Evolutionary conservation across 1,140 invertebrate species (phyloP).

Genomic region (Papilio dardanus): DNA sequence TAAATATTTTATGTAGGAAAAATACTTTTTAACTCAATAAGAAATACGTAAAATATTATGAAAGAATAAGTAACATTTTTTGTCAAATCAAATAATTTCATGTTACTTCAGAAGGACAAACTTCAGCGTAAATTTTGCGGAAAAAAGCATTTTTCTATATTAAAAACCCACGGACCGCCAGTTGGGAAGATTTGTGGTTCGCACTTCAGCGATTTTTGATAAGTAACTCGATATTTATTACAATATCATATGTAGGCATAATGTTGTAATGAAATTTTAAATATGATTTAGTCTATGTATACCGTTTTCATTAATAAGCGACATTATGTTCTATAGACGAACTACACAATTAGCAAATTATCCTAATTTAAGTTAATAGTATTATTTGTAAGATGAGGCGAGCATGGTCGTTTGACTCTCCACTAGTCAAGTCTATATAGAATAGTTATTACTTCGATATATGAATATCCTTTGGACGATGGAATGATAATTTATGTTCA

Average conservation of each 20-base stretch:
- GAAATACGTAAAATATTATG: not conserved
- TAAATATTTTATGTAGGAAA: not conserved
- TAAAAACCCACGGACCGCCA: not conserved
- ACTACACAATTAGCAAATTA: too few species aligned
- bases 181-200: constrained; percentile 11
- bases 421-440: too few species aligned
- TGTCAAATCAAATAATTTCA: not conserved
- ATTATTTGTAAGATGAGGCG: too few species aligned
- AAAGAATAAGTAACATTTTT: not conserved
- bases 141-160: constrained; percentile 18
- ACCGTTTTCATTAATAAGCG: too few species aligned
- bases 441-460: too few species aligned
- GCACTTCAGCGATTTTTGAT: constrained; percentile 22
- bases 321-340: too few species aligned
- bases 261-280: not conserved
- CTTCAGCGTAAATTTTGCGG: not conserved
- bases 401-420: too few species aligned
- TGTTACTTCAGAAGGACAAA: not conserved
- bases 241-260: not conserved
- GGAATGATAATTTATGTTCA: too few species aligned
- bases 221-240: constrained; percentile 7
- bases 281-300: too few species aligned
- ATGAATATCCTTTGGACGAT: too few species aligned
- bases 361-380: too few species aligned
- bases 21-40: not conserved